Evolutionary conservation across 2,888 invertebrate genomes (phyloP), one percentile per base, ranked within the genome.

Genomic region (Isoperla grammatica): DNA sequence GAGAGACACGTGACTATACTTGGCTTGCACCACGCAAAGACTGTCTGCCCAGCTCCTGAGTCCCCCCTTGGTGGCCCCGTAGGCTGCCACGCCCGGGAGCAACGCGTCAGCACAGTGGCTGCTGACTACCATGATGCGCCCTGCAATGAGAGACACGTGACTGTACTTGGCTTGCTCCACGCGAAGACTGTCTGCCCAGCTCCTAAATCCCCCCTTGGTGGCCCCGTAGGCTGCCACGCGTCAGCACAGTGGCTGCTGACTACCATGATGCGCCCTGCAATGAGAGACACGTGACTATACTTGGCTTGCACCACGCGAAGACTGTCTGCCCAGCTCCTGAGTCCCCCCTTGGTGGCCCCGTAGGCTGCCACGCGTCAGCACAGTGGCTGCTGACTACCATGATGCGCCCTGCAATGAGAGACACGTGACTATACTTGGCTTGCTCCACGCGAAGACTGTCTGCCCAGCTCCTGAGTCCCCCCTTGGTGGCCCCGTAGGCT

Each of bases 361-460:
- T 95, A 95, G 1, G 86, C 80, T 0, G 84, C 78, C 60, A 92
- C 78, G 85, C 69, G 76, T 73, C 66, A 0, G 88, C 86, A 71
- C 93, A 93, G 70, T 95, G 92, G 69, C 93, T 93, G 2, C 85
- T 85, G n/a, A 94, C 76, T 67, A 87, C 87, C 61, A 94, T 84
- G 58, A 95, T 76, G 64, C 93, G 81, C 39, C 86, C 81, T 81
- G 60, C n/a, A 65, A 63, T 43, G 2, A 29, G 40, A n/a, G n/a
- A n/a, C n/a, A n/a, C n/a, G n/a, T n/a, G n/a, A n/a, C 84, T 87
- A 68, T 86, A 85, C 67, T 84, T 83, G 19, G 75, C 73, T 67
- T 88, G 75, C 74, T 95, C 94, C 15, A 88, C 76, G 53, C 92
- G 79, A 22, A 95, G 73, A 5, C 85, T 80, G 62, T 83, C 83